A percentile compares a stretch with the other conserved stretches of the same genome.
These are phyloP conservation scores for Colinus virginianus DNA, from an alignment of 2,113 vertebrate species.

Conservation along the genomic window DNA sequence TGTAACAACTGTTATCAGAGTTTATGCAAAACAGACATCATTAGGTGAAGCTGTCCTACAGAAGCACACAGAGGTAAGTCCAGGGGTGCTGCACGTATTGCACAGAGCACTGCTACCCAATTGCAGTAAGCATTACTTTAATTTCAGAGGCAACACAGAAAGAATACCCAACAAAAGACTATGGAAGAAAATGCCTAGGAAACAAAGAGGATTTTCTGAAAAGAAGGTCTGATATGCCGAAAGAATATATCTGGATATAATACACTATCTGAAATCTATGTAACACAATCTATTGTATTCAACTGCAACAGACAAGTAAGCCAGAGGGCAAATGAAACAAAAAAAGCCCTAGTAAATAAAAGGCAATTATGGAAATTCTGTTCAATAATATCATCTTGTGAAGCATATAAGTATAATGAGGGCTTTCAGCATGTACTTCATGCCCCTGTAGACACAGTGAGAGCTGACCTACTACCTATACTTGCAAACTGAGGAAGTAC, in stretches of 20 bases:
- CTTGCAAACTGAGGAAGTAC: background rate
- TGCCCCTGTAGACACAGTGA: background rate
- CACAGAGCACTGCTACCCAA: fast-evolving
- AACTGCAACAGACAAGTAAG: background rate
- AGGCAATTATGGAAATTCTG: background rate
- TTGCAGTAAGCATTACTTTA: background rate
- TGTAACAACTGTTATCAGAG: background rate
- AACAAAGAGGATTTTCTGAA: background rate
- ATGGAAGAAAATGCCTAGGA: background rate
- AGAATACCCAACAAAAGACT: background rate
- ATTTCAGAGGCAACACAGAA: background rate
- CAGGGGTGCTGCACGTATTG: background rate
- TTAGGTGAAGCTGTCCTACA: background rate
- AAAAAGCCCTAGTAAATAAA: background rate
- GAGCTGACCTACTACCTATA: background rate
- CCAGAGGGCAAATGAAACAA: background rate
- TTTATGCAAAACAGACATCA: background rate
- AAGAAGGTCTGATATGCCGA: background rate
- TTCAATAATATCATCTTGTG: background rate
- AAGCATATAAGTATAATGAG: background rate
- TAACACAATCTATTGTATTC: background rate
- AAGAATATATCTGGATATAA: background rate
- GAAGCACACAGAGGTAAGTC: background rate
- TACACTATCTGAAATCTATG: background rate
- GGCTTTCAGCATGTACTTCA: background rate